Conservation (phyloP, 1,140 invertebrate species). For the Drosophila mojavensis region DNA sequence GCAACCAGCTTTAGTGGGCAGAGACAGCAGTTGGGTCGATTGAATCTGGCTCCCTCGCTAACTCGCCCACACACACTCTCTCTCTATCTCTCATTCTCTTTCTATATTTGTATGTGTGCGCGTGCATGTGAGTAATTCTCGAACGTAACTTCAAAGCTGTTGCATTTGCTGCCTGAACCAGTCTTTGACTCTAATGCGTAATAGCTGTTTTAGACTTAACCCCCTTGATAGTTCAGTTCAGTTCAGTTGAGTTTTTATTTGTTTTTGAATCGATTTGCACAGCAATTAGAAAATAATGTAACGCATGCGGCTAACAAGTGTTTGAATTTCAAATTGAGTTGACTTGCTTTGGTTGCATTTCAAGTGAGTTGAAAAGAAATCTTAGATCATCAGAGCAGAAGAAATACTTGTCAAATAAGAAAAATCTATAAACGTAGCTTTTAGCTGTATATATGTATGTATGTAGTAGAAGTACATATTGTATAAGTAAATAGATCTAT, state of each 20-base stretch:
- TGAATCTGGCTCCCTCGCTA: not conserved
- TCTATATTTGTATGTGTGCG: not conserved
- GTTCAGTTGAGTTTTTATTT: constrained; percentile 2
- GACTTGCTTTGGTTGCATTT: too few species aligned
- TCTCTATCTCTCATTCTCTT: not conserved
- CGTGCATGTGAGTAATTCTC: not conserved
- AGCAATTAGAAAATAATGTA: constrained; percentile 34
- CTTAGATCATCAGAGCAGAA: too few species aligned
- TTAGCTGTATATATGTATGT: too few species aligned
- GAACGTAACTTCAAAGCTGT: constrained; percentile 25
- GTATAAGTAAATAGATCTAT: too few species aligned
- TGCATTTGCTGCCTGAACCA: constrained; percentile 26
- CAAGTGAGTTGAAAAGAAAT: too few species aligned
- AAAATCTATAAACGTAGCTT: too few species aligned
- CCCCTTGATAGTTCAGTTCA: not conserved
- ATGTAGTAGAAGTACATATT: too few species aligned
- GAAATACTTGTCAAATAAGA: too few species aligned
- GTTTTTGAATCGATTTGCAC: constrained; percentile 20
- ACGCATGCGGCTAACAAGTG: not conserved
- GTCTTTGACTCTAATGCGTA: constrained; percentile 16
- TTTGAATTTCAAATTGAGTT: too few species aligned
- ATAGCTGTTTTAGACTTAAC: constrained; percentile 19
- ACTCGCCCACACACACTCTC: not conserved
- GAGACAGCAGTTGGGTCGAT: constrained; percentile 13
- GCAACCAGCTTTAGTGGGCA: constrained; percentile 25